Conservation (phyloP, 2,888 invertebrate species). For the Apomyelois bistriatella region DNA sequence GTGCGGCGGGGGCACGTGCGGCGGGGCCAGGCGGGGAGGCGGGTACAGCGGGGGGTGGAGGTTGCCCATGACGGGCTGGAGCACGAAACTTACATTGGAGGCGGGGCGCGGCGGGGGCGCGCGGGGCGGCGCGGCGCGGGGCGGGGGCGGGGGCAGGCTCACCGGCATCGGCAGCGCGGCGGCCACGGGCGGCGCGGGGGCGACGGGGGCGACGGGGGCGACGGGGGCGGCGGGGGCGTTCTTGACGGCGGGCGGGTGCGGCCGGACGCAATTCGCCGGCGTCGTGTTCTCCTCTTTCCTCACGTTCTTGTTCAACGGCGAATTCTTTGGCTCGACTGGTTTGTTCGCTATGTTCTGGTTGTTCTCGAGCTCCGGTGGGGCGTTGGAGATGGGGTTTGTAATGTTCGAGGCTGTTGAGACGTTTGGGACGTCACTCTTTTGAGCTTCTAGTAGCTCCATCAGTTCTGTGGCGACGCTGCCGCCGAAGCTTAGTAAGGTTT, state of each 20-base stretch:
- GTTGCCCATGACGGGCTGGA: conserved; percentile 58
- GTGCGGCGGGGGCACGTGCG: conserved; percentile 33
- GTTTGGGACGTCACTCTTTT: conserved; percentile 25
- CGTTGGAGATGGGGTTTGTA: conserved; percentile 13
- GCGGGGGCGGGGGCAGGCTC: conserved; percentile 25
- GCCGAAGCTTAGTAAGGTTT: conserved; percentile 70
- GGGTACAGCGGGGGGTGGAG: conserved; percentile 48
- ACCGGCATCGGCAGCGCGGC: conserved; percentile 43
- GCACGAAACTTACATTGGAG: conserved; percentile 72
- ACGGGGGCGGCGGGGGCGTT: conserved; percentile 27
- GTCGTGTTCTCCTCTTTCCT: conserved; percentile 33
- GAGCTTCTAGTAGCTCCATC: conserved; percentile 45
- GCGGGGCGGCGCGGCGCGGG: conserved; percentile 27
- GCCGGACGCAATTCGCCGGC: conserved; percentile 12
- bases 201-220: too few species aligned
- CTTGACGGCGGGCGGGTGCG: conserved; percentile 24
- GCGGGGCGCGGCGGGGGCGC: conserved; percentile 31
- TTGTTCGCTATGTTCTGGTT: conserved; percentile 47
- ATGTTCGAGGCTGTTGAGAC: background rate
- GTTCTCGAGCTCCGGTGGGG: conserved; percentile 38
- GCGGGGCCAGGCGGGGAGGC: conserved; percentile 38
- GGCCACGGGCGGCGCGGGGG: conserved; percentile 41
- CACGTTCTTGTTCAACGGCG: conserved; percentile 27
- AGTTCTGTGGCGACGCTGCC: conserved; percentile 59
- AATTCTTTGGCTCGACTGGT: conserved; percentile 38